Percentiles rank a stretch among this genome's conserved stretches.
phyloP scores from a whole-genome alignment of 2,888 invertebrate species.

The Leptopilina syphax region DNA sequence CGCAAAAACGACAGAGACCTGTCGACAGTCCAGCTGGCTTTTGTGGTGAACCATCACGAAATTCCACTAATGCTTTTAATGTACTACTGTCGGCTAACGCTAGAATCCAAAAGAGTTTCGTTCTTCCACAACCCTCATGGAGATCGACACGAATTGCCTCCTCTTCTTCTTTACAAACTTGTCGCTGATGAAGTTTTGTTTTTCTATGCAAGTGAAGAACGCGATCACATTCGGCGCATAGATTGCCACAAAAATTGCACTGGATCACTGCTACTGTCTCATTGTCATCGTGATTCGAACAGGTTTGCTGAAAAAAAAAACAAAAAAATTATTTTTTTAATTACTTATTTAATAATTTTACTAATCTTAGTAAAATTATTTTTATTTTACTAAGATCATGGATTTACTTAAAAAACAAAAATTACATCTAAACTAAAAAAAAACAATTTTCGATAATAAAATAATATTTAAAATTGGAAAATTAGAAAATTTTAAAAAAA shows the following conservation, averaged over 20 bases:
- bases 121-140: constrained; percentile 97
- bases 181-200: constrained; percentile 90
- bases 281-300: constrained; percentile 98
- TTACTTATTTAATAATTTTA: no score
- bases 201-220: constrained; percentile 94
- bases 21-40: constrained; percentile 75
- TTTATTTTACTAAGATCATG: no score
- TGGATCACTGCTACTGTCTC: constrained; percentile 94
- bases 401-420: constrained; percentile 40
- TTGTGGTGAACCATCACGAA: constrained; percentile 85
- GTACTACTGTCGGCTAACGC: constrained; percentile 95
- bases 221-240: constrained; percentile 97
- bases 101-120: constrained; percentile 96
- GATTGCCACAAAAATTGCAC: constrained; percentile 92
- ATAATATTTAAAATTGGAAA: no score
- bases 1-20: constrained; percentile 95
- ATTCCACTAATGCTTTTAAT: constrained; percentile 93
- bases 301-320: constrained; percentile 83
- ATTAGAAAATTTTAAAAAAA: no score
- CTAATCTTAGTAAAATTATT: no score
- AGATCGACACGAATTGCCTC: constrained; percentile 97
- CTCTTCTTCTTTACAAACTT: constrained; percentile 97
- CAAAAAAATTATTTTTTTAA: no score
- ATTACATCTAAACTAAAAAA: no score
- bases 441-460: no score